A percentile compares a stretch with the other conserved stretches of the same genome.
phyloP scores from a whole-genome alignment of 2,797 vertebrate genomes.

The Knipowitschia caucasica region DNA sequence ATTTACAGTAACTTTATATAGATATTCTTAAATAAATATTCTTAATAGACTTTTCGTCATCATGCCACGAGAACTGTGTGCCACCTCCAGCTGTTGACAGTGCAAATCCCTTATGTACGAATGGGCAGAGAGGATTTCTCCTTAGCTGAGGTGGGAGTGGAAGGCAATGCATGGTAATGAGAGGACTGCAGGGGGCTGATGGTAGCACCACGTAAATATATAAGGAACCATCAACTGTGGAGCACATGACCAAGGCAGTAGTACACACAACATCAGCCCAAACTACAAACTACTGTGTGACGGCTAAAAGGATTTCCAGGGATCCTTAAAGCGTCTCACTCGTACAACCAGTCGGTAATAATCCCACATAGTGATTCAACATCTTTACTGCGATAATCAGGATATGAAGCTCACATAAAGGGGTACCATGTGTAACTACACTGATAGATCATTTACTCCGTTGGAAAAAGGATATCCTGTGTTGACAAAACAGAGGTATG shows the following conservation, averaged over 20 bases:
- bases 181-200: constrained; percentile 71
- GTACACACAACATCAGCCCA: not conserved
- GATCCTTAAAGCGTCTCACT: too few species aligned
- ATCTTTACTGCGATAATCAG: too few species aligned
- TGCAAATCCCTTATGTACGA: constrained; percentile 52
- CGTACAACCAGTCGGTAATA: too few species aligned
- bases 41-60: constrained; percentile 39
- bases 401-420: not conserved
- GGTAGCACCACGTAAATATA: constrained; percentile 86
- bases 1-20: constrained; percentile 55
- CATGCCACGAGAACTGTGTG: constrained; percentile 21
- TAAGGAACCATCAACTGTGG: constrained; percentile 29
- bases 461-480: not conserved
- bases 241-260: constrained; percentile 10
- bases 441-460: not conserved
- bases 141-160: constrained; percentile 43
- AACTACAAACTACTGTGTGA: not conserved
- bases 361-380: too few species aligned
- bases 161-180: constrained; percentile 70
- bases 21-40: constrained; percentile 47
- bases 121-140: constrained; percentile 37
- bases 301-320: too few species aligned
- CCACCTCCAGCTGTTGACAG: constrained; percentile 49
- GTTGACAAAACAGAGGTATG: constrained; percentile 4
- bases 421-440: not conserved